Percentiles rank a stretch among this genome's conserved stretches.
Evolutionary conservation across 2,797 vertebrate genomes (phyloP).

Genomic region (Fratercula arctica): DNA sequence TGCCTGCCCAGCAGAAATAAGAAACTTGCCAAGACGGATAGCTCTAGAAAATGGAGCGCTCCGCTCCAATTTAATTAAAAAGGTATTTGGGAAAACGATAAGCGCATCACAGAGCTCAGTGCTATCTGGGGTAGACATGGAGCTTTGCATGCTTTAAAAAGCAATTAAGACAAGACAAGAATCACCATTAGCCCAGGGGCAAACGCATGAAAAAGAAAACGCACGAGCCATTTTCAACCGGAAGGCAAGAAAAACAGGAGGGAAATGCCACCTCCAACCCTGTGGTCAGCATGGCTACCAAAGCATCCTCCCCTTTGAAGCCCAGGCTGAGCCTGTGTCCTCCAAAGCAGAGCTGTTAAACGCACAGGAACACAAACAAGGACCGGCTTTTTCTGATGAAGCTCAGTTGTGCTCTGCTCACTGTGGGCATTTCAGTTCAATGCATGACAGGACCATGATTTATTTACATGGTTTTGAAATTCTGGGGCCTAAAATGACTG

Average conservation of each 20-base stretch:
- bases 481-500: background rate
- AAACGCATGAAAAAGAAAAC: background rate
- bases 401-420: background rate
- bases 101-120: background rate
- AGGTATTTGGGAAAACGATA: conserved; percentile 34
- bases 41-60: background rate
- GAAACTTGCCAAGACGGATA: background rate
- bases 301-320: background rate
- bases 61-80: conserved; percentile 35
- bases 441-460: background rate
- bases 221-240: background rate
- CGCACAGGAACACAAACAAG: rapidly evolving
- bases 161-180: conserved; percentile 10
- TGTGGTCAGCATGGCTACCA: background rate
- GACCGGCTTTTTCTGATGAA: background rate
- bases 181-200: background rate
- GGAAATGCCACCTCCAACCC: background rate
- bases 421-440: background rate
- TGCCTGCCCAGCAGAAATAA: background rate
- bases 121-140: background rate
- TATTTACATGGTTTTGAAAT: background rate
- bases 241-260: background rate
- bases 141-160: background rate
- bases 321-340: background rate
- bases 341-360: background rate